phyloP scores from a whole-genome alignment of 2,113 vertebrate genomes.

The Passer domesticus region DNA sequence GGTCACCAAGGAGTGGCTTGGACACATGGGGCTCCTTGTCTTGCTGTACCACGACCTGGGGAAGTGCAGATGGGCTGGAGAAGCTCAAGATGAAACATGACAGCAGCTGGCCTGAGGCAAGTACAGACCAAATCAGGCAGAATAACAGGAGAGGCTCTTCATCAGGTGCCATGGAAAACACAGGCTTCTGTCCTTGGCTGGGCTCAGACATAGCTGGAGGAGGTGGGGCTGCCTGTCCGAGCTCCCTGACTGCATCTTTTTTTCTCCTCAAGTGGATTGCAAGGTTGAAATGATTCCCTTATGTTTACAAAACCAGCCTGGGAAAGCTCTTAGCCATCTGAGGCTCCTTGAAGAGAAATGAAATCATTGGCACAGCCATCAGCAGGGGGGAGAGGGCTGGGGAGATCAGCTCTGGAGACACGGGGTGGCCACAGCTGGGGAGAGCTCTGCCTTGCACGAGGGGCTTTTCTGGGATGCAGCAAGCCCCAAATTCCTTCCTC shows the following conservation, averaged over 20 bases:
- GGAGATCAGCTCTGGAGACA: background rate
- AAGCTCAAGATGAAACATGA: slow-evolving; percentile 9
- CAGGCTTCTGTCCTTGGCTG: slow-evolving; percentile 47
- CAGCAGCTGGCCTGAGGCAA: slow-evolving; percentile 27
- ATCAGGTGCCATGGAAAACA: slow-evolving; percentile 61
- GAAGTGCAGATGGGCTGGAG: slow-evolving; percentile 43
- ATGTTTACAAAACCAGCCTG: background rate
- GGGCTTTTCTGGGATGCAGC: background rate
- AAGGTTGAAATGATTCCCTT: slow-evolving; percentile 8
- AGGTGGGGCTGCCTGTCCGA: slow-evolving; percentile 18
- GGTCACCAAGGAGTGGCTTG: background rate
- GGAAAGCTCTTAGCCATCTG: background rate
- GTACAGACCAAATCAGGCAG: slow-evolving; percentile 22
- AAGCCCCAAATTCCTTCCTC: background rate
- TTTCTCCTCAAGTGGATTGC: slow-evolving; percentile 16
- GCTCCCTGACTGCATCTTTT: background rate
- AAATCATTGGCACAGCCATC: background rate
- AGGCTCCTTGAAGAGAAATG: background rate
- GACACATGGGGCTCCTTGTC: background rate
- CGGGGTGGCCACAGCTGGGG: background rate
- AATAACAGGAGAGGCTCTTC: slow-evolving; percentile 36
- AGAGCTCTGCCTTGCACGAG: background rate
- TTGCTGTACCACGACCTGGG: background rate
- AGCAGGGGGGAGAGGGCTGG: accelerated
- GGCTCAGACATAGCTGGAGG: slow-evolving; percentile 26